Evolutionary conservation across 2,888 invertebrate species (phyloP).

Genomic region (Pachliopta kotzebuea): DNA sequence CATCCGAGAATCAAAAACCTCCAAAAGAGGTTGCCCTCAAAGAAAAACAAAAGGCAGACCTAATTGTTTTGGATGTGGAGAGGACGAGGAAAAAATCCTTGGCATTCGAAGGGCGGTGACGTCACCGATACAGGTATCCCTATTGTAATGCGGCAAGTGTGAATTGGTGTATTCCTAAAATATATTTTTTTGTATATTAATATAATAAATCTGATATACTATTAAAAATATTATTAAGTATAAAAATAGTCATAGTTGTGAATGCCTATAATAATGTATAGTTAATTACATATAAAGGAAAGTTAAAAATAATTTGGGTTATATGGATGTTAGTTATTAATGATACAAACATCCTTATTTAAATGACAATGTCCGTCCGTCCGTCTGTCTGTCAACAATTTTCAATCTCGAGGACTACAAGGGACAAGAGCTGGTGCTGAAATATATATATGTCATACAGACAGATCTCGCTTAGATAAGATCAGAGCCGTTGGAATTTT

Average conservation of each 20-base stretch:
- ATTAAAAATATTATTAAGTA: background rate
- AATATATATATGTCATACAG: too few relatives aligned
- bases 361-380: too few relatives aligned
- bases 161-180: conserved; percentile 42
- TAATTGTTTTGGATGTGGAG: conserved; percentile 62
- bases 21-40: conserved; percentile 33
- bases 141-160: conserved; percentile 38
- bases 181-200: background rate
- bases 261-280: background rate
- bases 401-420: too few relatives aligned
- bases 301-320: too few relatives aligned
- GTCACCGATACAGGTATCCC: conserved; percentile 59
- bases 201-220: background rate
- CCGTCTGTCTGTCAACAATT: too few relatives aligned
- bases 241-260: background rate
- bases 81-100: conserved; percentile 50
- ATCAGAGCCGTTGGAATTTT: too few relatives aligned
- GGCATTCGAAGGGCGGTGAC: conserved; percentile 72
- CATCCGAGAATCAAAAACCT: conserved; percentile 23
- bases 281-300: background rate
- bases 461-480: too few relatives aligned
- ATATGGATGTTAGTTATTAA: too few relatives aligned
- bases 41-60: conserved; percentile 60
- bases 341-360: too few relatives aligned
- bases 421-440: too few relatives aligned